A percentile compares a stretch with the other conserved stretches of the same genome.
These are phyloP conservation scores for Rhagoletis pomonella DNA, from an alignment of 1,140 invertebrate genomes.

Conservation along the genomic window DNA sequence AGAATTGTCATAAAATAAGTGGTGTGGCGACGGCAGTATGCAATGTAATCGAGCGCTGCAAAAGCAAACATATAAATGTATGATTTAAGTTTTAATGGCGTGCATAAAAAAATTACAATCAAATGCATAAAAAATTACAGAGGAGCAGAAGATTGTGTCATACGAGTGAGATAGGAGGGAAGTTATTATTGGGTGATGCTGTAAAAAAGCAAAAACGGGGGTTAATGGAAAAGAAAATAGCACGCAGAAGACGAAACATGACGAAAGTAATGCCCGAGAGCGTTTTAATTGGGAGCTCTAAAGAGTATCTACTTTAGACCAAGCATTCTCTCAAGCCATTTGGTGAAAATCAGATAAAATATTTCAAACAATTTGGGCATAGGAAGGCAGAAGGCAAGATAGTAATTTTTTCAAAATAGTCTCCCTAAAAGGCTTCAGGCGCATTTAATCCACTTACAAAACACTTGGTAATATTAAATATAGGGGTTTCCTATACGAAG, in stretches of 20 bases:
- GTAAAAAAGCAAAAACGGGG: neutral
- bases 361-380: too few relatives aligned
- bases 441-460: too few relatives aligned
- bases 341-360: too few relatives aligned
- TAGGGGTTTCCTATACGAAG: too few relatives aligned
- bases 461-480: too few relatives aligned
- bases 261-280: too few relatives aligned
- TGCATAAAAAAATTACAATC: slow-evolving; percentile 19
- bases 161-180: neutral
- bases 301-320: too few relatives aligned
- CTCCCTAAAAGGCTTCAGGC: too few relatives aligned
- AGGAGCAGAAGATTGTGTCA: neutral
- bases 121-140: neutral
- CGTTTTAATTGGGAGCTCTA: too few relatives aligned
- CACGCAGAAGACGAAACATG: neutral
- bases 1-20: slow-evolving; percentile 13
- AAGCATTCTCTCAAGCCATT: too few relatives aligned
- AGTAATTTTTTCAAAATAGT: too few relatives aligned
- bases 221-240: neutral
- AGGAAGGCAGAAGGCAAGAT: too few relatives aligned
- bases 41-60: neutral
- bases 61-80: slow-evolving; percentile 10
- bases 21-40: slow-evolving; percentile 7
- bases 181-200: neutral
- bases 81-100: slow-evolving; percentile 11